Conservation (phyloP, 2,888 invertebrate species). For the Leuctra nigra region DNA sequence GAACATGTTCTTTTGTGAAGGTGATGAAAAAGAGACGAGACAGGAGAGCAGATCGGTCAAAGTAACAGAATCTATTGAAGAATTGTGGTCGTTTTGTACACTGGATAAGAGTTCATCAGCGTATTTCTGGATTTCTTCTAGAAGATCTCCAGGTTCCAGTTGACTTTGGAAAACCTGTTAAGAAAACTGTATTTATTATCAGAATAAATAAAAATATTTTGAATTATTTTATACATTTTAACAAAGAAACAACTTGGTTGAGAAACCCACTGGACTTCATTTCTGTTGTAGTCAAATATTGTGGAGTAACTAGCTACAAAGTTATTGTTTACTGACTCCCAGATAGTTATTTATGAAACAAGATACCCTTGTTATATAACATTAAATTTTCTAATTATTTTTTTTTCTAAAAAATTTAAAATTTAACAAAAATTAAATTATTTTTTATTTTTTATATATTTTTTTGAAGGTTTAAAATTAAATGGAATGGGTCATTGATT, state of each 20-base stretch:
- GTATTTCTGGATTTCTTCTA: slow-evolving; percentile 40
- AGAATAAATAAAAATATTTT: neutral
- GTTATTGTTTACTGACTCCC: no score
- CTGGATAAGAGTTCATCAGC: slow-evolving; percentile 39
- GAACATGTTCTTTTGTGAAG: slow-evolving; percentile 40
- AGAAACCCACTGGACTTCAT: no score
- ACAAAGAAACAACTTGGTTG: neutral
- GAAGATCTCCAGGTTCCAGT: slow-evolving; percentile 44
- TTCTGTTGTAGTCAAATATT: no score
- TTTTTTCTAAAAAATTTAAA: no score
- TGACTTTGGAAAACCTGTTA: slow-evolving; percentile 43
- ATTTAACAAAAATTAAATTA: no score
- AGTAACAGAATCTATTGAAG: slow-evolving; percentile 24
- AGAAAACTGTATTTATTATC: slow-evolving; percentile 27
- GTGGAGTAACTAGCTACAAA: no score
- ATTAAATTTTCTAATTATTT: no score
- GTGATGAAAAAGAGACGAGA: slow-evolving; percentile 42
- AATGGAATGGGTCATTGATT: no score
- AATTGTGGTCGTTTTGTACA: slow-evolving; percentile 34
- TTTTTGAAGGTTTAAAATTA: no score
- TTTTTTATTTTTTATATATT: no score
- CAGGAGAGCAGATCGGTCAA: slow-evolving; percentile 41
- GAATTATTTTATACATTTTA: neutral
- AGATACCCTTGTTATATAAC: no score
- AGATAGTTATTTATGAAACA: no score